phyloP scores from a whole-genome alignment of 2,113 vertebrate genomes.

The Megaceryle maxima region DNA sequence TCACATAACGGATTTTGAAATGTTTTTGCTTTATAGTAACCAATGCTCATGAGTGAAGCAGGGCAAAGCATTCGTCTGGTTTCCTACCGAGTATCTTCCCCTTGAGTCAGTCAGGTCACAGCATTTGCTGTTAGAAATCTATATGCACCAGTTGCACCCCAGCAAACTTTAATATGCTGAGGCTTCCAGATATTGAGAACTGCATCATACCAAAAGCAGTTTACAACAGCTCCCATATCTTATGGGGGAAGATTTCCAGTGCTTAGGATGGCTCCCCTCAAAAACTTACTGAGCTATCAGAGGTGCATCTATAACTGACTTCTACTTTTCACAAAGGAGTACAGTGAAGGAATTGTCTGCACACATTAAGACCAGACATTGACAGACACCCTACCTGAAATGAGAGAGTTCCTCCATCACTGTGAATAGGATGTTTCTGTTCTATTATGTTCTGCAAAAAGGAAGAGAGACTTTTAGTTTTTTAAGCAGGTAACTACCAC shows the following conservation, averaged over 20 bases:
- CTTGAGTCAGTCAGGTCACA: not conserved
- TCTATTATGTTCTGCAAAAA: constrained; percentile 38
- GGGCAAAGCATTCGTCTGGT: not conserved
- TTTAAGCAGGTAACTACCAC: not conserved
- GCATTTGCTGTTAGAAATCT: not conserved
- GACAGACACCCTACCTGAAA: constrained; percentile 74
- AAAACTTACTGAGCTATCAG: not conserved
- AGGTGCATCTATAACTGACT: not conserved
- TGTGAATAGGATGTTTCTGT: constrained; percentile 65
- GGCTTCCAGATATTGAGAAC: not conserved
- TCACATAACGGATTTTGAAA: not conserved
- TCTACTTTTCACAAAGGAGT: not conserved
- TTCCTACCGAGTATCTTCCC: not conserved
- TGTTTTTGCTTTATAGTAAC: not conserved
- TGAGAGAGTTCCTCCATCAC: constrained; percentile 53
- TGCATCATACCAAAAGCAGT: not conserved
- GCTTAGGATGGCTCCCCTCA: not conserved
- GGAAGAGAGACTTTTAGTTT: not conserved
- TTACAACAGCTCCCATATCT: not conserved
- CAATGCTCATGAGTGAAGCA: not conserved
- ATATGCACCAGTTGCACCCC: not conserved
- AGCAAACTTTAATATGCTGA: not conserved
- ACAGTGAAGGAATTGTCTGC: not conserved
- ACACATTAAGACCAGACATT: not conserved
- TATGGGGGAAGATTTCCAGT: not conserved